Percentiles rank a stretch among this genome's conserved stretches.
phyloP scores from a whole-genome alignment of 2,797 vertebrate species.

The Alosa sapidissima region DNA sequence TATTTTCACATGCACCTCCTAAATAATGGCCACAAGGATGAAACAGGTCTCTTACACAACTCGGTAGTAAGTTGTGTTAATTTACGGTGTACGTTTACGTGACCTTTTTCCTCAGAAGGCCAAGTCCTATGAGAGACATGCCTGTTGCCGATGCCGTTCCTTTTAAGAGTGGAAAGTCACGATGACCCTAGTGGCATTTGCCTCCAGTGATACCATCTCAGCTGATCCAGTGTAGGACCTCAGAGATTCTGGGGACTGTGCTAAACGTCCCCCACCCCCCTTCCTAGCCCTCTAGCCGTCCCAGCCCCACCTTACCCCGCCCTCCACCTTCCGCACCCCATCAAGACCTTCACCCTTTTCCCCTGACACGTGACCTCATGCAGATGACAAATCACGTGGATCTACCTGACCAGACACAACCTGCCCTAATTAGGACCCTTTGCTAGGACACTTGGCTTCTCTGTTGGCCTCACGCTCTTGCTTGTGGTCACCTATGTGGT shows the following conservation, averaged over 20 bases:
- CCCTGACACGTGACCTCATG: background rate
- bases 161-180: constrained; percentile 27
- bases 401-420: background rate
- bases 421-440: background rate
- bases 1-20: background rate
- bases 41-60: background rate
- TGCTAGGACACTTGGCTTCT: background rate
- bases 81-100: background rate
- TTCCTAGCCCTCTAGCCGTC: background rate
- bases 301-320: background rate
- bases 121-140: background rate
- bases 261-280: background rate
- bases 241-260: background rate
- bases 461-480: background rate
- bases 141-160: background rate
- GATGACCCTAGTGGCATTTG: constrained; percentile 31
- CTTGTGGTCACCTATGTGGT: background rate
- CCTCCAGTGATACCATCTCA: constrained; percentile 6
- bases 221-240: background rate
- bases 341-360: background rate
- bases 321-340: background rate
- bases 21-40: background rate
- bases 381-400: background rate
- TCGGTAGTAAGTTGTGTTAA: background rate
- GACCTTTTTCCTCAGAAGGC: background rate